phyloP scores from a whole-genome alignment of 2,113 vertebrate species.

The Meles meles region DNA sequence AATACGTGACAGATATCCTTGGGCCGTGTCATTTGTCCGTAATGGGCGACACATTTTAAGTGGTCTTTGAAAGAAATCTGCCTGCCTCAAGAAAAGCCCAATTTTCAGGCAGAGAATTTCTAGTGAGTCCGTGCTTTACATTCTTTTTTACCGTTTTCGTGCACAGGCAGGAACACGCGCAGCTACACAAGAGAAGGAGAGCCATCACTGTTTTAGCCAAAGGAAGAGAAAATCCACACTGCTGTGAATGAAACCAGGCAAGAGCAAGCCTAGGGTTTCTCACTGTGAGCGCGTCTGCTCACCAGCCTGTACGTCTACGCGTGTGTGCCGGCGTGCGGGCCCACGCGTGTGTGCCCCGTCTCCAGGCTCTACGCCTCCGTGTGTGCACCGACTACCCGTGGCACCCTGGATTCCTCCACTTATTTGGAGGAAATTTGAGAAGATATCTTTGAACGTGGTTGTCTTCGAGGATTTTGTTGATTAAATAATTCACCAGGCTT shows the following conservation, averaged over 20 bases:
- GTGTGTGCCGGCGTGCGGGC: fast-evolving
- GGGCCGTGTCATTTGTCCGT: fast-evolving
- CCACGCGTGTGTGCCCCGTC: too few species aligned
- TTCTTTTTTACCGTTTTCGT: not conserved
- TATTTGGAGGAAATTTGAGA: conserved; percentile 22
- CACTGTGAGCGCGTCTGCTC: fast-evolving
- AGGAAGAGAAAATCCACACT: not conserved
- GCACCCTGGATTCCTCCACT: fast-evolving
- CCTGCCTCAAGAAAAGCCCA: not conserved
- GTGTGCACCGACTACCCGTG: fast-evolving
- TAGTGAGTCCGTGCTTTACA: not conserved
- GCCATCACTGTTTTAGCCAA: conserved; percentile 23
- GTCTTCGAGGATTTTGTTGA: conserved; percentile 77
- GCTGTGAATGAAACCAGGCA: not conserved
- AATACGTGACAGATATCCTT: fast-evolving
- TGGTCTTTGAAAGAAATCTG: not conserved
- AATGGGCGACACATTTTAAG: fast-evolving
- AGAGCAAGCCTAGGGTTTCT: fast-evolving
- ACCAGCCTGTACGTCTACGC: fast-evolving
- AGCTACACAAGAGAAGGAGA: conserved; percentile 3
- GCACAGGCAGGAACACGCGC: not conserved
- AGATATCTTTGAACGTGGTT: conserved; percentile 45
- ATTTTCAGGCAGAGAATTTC: not conserved
- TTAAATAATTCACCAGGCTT: conserved; percentile 77
- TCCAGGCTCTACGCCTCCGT: too few species aligned